phyloP scores from a whole-genome alignment of 2,113 vertebrate species.

The Salvator merianae region DNA sequence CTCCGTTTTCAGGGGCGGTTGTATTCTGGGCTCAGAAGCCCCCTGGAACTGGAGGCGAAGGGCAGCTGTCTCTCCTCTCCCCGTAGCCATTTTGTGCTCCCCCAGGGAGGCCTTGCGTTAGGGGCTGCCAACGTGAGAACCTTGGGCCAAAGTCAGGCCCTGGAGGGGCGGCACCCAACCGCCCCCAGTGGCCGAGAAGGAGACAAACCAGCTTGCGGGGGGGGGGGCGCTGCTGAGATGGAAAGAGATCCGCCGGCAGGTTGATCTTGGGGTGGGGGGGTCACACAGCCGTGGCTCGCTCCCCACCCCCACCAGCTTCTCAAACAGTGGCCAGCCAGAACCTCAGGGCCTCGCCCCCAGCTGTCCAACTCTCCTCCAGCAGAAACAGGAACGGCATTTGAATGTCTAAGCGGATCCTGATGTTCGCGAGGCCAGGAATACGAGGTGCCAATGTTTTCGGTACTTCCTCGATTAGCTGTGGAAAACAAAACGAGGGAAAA shows the following conservation, averaged over 20 bases:
- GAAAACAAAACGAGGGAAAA: not conserved
- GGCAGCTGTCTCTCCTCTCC: conserved; percentile 21
- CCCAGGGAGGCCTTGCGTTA: not conserved
- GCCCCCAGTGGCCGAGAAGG: not conserved
- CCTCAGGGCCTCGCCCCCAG: not conserved
- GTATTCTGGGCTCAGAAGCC: not conserved
- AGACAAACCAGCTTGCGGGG: not conserved
- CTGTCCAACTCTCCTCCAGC: not conserved
- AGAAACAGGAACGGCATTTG: not conserved
- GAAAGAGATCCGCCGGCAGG: not conserved
- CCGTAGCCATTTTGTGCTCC: not conserved
- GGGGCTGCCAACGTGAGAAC: not conserved
- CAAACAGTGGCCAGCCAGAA: not conserved
- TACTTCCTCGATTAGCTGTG: not conserved
- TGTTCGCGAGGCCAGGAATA: not conserved
- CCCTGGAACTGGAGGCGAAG: conserved; percentile 11
- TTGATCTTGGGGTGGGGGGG: not conserved
- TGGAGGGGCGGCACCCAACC: not conserved
- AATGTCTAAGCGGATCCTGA: not conserved
- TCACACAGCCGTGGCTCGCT: not conserved
- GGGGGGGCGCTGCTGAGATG: too few relatives aligned
- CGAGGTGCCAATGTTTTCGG: too few relatives aligned
- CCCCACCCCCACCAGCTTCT: not conserved
- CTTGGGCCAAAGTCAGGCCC: not conserved
- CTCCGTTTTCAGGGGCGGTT: not conserved